phyloP scores from a whole-genome alignment of 2,888 invertebrate genomes.

The Litoditis marina region DNA sequence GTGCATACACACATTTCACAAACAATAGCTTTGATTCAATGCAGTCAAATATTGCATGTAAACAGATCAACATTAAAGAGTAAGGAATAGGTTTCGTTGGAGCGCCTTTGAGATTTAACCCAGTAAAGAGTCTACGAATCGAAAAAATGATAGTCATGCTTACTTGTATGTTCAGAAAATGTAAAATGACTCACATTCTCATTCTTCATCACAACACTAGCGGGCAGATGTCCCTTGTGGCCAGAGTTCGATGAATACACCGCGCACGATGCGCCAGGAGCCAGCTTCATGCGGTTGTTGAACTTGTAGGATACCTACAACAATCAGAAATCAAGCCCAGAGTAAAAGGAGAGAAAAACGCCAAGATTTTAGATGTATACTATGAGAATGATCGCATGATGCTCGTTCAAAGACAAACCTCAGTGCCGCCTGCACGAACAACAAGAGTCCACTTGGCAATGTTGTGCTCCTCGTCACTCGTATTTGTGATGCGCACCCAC shows the following conservation, averaged over 20 bases:
- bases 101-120: too few relatives aligned
- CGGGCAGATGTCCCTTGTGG: conserved; percentile 30
- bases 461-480: conserved; percentile 48
- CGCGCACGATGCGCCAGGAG: conserved; percentile 20
- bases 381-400: neutral
- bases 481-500: conserved; percentile 52
- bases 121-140: neutral
- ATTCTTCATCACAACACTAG: conserved; percentile 37
- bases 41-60: too few relatives aligned
- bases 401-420: conserved; percentile 30
- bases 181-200: conserved; percentile 24
- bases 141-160: neutral
- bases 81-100: too few relatives aligned
- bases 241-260: conserved; percentile 34
- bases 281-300: conserved; percentile 37
- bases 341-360: neutral
- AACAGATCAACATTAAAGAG: too few relatives aligned
- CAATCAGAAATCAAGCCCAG: neutral
- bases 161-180: neutral
- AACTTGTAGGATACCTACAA: conserved; percentile 33
- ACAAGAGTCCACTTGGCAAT: conserved; percentile 50
- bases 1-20: too few relatives aligned
- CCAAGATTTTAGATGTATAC: neutral
- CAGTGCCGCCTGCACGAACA: conserved; percentile 45
- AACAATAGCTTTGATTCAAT: too few relatives aligned